Conservation (phyloP, 2,113 vertebrate genomes). For the Callospermophilus lateralis region DNA sequence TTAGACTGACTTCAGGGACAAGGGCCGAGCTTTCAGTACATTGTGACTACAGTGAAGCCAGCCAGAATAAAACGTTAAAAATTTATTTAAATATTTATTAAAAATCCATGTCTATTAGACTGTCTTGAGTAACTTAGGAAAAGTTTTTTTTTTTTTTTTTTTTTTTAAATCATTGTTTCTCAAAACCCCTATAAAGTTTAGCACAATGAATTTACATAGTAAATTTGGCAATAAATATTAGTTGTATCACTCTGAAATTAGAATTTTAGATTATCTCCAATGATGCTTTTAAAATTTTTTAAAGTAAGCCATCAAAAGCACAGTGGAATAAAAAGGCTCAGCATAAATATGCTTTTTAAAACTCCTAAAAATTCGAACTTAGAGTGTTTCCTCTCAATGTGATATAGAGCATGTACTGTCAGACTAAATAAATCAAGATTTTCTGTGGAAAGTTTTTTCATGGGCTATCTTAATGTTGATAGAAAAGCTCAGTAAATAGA, state of each 20-base stretch:
- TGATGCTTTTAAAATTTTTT: not conserved
- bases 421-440: not conserved
- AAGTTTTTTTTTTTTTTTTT: not conserved
- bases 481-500: not conserved
- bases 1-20: no score
- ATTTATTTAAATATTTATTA: not conserved
- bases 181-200: not conserved
- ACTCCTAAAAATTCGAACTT: not conserved
- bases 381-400: not conserved
- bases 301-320: not conserved
- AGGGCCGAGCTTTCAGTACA: not conserved
- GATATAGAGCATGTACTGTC: not conserved
- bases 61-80: not conserved
- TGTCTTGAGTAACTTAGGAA: not conserved
- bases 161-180: not conserved
- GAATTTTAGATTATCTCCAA: not conserved
- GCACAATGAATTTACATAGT: not conserved
- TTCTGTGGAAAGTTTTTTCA: not conserved
- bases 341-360: not conserved
- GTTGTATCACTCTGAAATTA: not conserved
- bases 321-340: not conserved
- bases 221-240: conserved; percentile 3
- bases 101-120: not conserved
- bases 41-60: not conserved
- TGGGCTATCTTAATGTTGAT: not conserved